Evolutionary conservation across 1,140 invertebrate genomes (phyloP).

Genomic region (Heliconius hewitsoni): DNA sequence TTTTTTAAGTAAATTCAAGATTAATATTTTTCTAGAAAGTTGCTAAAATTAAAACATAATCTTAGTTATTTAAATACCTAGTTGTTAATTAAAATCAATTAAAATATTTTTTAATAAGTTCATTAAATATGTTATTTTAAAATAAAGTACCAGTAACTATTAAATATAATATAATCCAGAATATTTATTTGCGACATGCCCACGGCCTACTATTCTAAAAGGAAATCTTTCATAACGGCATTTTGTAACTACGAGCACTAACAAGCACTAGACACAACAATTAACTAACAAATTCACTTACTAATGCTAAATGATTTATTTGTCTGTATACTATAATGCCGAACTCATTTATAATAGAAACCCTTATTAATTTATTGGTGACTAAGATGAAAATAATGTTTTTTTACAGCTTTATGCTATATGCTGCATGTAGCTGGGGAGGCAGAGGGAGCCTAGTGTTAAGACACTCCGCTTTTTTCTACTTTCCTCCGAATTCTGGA

Average conservation of each 20-base stretch:
- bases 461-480: too few relatives aligned
- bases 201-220: constrained; percentile 21
- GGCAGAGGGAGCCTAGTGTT: too few relatives aligned
- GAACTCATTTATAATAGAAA: background rate
- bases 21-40: too few relatives aligned
- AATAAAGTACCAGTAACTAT: background rate
- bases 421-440: too few relatives aligned
- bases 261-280: constrained; percentile 21
- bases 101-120: background rate
- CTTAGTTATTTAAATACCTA: too few relatives aligned
- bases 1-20: too few relatives aligned
- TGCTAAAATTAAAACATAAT: too few relatives aligned
- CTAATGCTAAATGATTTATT: constrained; percentile 7
- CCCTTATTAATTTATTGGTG: background rate
- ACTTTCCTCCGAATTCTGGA: too few relatives aligned
- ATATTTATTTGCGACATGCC: constrained; percentile 21
- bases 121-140: background rate
- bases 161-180: background rate
- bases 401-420: too few relatives aligned
- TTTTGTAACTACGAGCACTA: constrained; percentile 28
- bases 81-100: too few relatives aligned
- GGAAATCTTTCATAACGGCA: constrained; percentile 36
- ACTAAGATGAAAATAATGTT: background rate
- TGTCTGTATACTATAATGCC: background rate
- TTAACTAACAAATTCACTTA: constrained; percentile 16